Conservation (phyloP, 2,888 invertebrate genomes). For the Mycogona germanica region DNA sequence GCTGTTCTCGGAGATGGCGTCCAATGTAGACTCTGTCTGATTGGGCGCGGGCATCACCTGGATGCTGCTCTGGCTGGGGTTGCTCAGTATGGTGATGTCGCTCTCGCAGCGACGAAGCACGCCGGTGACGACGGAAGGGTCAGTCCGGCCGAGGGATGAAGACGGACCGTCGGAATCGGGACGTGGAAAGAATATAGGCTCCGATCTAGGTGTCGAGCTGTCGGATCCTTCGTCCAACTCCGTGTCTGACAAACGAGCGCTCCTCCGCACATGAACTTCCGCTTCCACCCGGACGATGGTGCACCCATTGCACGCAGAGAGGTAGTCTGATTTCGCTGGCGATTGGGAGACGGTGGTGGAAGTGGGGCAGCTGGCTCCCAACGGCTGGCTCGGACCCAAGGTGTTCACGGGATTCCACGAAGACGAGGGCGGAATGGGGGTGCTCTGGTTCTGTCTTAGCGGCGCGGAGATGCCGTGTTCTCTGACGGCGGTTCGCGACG, state of each 20-base stretch:
- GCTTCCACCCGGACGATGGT: slow-evolving; percentile 6
- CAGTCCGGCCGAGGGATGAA: background rate
- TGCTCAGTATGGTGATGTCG: slow-evolving; percentile 55
- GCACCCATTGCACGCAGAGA: background rate
- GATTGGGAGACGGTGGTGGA: background rate
- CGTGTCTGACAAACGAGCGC: background rate
- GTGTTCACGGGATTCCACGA: background rate
- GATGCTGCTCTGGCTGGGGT: slow-evolving; percentile 57
- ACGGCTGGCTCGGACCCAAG: background rate
- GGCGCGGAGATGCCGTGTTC: no score
- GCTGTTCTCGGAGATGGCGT: slow-evolving; percentile 11
- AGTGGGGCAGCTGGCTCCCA: background rate
- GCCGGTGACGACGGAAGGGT: background rate
- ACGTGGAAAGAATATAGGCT: background rate
- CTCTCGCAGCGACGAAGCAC: slow-evolving; percentile 41
- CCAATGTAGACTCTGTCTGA: slow-evolving; percentile 1
- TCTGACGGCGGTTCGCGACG: no score
- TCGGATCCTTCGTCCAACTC: no score
- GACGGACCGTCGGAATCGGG: background rate
- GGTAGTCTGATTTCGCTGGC: background rate
- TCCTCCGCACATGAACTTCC: slow-evolving; percentile 4
- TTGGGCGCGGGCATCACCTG: slow-evolving; percentile 17
- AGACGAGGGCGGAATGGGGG: background rate
- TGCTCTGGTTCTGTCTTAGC: background rate
- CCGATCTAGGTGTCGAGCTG: no score